A percentile compares a stretch with the other conserved stretches of the same genome.
Evolutionary conservation across 2,888 invertebrate genomes (phyloP).

Genomic region (Stenolophus ochropezus): DNA sequence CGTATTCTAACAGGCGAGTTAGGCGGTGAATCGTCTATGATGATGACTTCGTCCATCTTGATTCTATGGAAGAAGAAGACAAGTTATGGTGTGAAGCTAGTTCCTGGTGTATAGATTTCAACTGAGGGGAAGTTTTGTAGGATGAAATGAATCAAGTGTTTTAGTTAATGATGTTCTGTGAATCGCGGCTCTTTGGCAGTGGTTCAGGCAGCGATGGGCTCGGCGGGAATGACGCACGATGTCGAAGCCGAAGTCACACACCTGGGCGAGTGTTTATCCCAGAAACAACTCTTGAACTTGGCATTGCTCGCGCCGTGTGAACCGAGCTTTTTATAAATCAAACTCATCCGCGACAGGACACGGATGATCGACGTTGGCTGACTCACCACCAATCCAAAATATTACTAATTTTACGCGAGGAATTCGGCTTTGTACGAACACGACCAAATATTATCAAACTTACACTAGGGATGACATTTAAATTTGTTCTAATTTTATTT

Average conservation of each 20-base stretch:
- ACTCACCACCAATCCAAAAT: background rate
- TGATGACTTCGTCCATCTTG: constrained; percentile 32
- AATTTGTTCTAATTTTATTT: too few relatives aligned
- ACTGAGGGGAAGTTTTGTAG: background rate
- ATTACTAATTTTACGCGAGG: background rate
- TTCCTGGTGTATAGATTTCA: too few relatives aligned
- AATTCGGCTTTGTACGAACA: background rate
- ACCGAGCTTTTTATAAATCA: constrained; percentile 40
- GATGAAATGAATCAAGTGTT: background rate
- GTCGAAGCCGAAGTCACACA: background rate
- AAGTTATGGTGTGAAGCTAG: too few relatives aligned
- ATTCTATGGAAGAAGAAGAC: background rate
- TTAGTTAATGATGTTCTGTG: background rate
- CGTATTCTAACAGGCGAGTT: constrained; percentile 8
- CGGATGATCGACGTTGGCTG: background rate
- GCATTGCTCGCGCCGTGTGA: constrained; percentile 9
- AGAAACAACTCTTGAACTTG: constrained; percentile 21
- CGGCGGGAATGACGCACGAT: background rate
- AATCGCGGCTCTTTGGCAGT: background rate
- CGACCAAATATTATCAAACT: background rate
- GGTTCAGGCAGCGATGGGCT: background rate
- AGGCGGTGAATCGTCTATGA: constrained; percentile 45
- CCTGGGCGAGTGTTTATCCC: constrained; percentile 28
- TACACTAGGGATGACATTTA: background rate
- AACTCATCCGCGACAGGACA: constrained; percentile 1